phyloP scores from a whole-genome alignment of 2,797 vertebrate species.

The Cirrhinus molitorella region DNA sequence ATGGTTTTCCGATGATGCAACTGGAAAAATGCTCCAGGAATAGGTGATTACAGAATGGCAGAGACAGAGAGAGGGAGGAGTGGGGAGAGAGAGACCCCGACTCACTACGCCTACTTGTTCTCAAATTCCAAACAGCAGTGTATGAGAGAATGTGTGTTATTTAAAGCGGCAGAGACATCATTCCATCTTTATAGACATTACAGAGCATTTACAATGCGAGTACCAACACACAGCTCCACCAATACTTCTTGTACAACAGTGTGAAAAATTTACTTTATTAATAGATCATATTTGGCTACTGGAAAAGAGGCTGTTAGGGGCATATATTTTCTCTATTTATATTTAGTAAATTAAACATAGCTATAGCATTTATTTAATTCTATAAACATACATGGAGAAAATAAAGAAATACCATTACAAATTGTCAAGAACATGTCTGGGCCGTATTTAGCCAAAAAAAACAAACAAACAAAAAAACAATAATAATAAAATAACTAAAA shows the following conservation, averaged over 20 bases:
- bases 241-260: neutral
- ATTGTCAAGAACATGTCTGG: no score
- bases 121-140: conserved; percentile 61
- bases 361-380: neutral
- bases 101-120: conserved; percentile 63
- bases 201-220: neutral
- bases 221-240: neutral
- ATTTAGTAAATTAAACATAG: neutral
- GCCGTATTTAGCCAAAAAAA: no score
- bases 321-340: neutral
- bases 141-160: conserved; percentile 44
- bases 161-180: conserved; percentile 35
- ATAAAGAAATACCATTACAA: no score
- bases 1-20: conserved; percentile 84
- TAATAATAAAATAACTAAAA: no score
- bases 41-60: conserved; percentile 81
- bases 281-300: neutral
- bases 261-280: neutral
- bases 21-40: conserved; percentile 83
- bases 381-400: neutral
- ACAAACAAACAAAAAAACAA: no score
- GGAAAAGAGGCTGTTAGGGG: neutral
- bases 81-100: conserved; percentile 59
- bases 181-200: conserved; percentile 15
- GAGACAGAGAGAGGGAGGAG: conserved; percentile 50